These are phyloP conservation scores for Eremobia ochroleuca DNA, from an alignment of 2,888 invertebrate genomes.

Conservation along the genomic window DNA sequence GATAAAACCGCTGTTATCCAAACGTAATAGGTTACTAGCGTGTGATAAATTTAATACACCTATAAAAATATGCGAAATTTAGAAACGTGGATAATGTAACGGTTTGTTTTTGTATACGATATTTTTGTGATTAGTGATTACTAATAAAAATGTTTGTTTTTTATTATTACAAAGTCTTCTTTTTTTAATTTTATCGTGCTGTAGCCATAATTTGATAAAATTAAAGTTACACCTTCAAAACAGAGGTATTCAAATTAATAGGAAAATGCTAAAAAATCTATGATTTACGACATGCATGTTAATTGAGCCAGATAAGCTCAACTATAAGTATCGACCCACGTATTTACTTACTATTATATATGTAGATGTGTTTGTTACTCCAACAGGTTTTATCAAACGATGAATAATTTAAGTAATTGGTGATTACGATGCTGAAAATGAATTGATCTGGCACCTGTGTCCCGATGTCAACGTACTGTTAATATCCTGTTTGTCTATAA, in stretches of 20 bases:
- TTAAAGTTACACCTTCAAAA: slow-evolving; percentile 2
- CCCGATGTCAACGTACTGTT: slow-evolving; percentile 78
- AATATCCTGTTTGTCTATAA: slow-evolving; percentile 80
- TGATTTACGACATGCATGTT: not conserved
- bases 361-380: not conserved
- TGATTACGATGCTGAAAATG: slow-evolving; percentile 68
- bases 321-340: not conserved
- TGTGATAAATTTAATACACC: slow-evolving; percentile 64
- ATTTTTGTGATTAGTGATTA: slow-evolving; percentile 1
- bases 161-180: not conserved
- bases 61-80: slow-evolving; percentile 64
- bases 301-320: slow-evolving; percentile 6
- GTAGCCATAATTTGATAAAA: not conserved
- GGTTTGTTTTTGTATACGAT: slow-evolving; percentile 21
- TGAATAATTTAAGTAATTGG: slow-evolving; percentile 62
- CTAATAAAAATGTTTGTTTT: not conserved
- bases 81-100: slow-evolving; percentile 42
- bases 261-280: slow-evolving; percentile 14
- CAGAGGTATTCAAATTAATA: not conserved
- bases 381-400: slow-evolving; percentile 50
- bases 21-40: slow-evolving; percentile 64
- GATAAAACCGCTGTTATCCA: slow-evolving; percentile 74
- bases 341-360: not conserved
- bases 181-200: not conserved
- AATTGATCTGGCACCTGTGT: slow-evolving; percentile 74